A percentile compares a stretch with the other conserved stretches of the same genome.
These are phyloP conservation scores for Perodicticus potto DNA, from an alignment of 2,797 vertebrate species.

Conservation along the genomic window DNA sequence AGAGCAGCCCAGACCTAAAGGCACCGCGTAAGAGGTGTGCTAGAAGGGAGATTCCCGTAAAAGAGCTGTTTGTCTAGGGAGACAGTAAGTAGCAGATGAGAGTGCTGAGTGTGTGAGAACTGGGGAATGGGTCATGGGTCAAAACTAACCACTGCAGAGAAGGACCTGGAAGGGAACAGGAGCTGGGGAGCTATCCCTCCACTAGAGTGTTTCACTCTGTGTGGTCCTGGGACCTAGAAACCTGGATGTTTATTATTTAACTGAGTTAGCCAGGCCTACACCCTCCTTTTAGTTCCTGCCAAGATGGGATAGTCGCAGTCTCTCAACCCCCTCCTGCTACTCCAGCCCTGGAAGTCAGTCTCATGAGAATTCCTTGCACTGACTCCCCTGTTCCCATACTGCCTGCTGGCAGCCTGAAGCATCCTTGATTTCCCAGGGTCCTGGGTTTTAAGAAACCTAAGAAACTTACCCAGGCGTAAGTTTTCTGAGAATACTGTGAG, in stretches of 20 bases:
- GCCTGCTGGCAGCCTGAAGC: background rate
- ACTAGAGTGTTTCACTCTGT: background rate
- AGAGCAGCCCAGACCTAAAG: background rate
- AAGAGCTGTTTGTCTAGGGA: background rate
- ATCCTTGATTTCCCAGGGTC: background rate
- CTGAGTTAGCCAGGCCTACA: background rate
- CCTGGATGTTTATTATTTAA: background rate
- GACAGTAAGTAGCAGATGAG: background rate
- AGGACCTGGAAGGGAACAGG: background rate
- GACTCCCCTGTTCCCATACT: background rate
- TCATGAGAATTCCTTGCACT: background rate
- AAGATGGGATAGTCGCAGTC: background rate
- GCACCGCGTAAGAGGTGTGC: background rate
- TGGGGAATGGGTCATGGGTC: background rate
- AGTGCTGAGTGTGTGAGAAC: background rate
- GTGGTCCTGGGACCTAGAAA: background rate
- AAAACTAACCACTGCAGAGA: background rate
- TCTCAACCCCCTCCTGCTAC: background rate
- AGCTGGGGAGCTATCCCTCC: background rate
- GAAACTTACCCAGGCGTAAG: background rate
- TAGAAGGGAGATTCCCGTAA: background rate
- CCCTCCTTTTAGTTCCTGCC: background rate
- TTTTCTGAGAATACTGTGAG: background rate
- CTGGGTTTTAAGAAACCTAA: background rate
- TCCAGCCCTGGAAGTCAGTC: background rate